phyloP scores from a whole-genome alignment of 2,888 invertebrate genomes.

The Chirona hameri region DNA sequence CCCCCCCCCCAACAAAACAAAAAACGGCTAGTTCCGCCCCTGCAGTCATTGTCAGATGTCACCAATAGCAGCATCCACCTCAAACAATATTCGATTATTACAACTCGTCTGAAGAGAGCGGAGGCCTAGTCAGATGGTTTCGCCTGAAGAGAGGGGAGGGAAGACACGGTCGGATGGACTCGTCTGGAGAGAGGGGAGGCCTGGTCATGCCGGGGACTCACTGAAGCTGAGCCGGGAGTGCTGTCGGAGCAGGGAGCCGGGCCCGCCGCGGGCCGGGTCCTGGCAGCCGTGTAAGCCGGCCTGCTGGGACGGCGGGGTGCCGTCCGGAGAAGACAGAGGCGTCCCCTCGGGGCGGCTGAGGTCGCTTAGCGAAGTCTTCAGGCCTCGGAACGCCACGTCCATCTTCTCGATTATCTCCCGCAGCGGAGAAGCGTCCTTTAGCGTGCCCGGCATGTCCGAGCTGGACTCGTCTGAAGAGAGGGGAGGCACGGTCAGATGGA shows the following conservation, averaged over 20 bases:
- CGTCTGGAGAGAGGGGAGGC: not conserved
- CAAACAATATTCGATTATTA: no score
- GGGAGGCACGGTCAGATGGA: not conserved
- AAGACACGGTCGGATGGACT: no score
- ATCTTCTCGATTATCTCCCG: conserved; percentile 13
- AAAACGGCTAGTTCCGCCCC: no score
- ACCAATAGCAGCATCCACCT: no score
- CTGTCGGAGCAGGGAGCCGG: not conserved
- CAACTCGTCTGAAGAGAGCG: no score
- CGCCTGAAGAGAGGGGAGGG: not conserved
- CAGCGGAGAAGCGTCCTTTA: conserved; percentile 4
- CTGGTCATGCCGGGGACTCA: not conserved
- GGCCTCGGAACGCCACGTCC: conserved; percentile 31
- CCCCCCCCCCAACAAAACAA: no score
- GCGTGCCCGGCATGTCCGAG: not conserved
- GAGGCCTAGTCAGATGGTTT: not conserved
- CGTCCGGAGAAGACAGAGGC: not conserved
- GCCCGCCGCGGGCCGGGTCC: not conserved
- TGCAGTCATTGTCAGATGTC: no score
- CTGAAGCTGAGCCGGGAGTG: conserved; percentile 9
- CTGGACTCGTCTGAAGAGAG: conserved; percentile 6
- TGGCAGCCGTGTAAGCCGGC: not conserved
- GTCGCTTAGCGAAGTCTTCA: conserved; percentile 24
- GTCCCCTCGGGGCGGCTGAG: not conserved
- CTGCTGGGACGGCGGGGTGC: not conserved